These are phyloP conservation scores for Panulirus ornatus DNA, from an alignment of 1,140 invertebrate species.

Conservation along the genomic window DNA sequence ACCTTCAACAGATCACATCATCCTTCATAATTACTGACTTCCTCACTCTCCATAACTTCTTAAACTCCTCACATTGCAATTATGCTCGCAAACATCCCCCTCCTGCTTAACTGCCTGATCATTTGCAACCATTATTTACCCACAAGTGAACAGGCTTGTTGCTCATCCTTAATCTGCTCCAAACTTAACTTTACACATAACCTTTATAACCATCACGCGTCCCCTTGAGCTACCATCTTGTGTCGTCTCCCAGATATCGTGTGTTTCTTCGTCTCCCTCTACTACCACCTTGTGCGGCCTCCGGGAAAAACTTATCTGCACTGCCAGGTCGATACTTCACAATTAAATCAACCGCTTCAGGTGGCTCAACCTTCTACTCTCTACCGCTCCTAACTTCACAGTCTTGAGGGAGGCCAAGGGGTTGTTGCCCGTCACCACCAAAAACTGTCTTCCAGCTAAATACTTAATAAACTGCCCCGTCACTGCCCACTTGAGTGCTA, in stretches of 20 bases:
- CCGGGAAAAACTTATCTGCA: background rate
- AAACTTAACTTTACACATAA: background rate
- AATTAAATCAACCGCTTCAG: background rate
- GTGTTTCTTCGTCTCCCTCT: background rate
- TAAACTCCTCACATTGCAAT: background rate
- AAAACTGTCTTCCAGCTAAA: conserved; percentile 12
- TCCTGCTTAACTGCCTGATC: conserved; percentile 12
- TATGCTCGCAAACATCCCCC: background rate
- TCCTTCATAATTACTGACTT: background rate
- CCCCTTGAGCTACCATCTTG: background rate
- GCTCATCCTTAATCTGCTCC: background rate
- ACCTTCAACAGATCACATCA: background rate
- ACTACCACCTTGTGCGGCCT: background rate
- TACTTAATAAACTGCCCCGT: conserved; percentile 12
- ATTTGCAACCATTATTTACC: conserved; percentile 22
- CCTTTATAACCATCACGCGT: background rate
- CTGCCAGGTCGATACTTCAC: conserved; percentile 4
- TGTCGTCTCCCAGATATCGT: background rate
- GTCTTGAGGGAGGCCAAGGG: background rate
- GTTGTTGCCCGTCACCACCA: conserved; percentile 27
- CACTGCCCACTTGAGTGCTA: conserved; percentile 26
- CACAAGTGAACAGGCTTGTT: background rate
- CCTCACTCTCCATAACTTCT: background rate
- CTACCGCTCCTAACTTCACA: conserved; percentile 14
- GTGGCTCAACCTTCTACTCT: background rate